Percentiles rank a stretch among this genome's conserved stretches.
Conservation (phyloP, 2,113 vertebrate species). For the Phrynosoma platyrhinos region DNA sequence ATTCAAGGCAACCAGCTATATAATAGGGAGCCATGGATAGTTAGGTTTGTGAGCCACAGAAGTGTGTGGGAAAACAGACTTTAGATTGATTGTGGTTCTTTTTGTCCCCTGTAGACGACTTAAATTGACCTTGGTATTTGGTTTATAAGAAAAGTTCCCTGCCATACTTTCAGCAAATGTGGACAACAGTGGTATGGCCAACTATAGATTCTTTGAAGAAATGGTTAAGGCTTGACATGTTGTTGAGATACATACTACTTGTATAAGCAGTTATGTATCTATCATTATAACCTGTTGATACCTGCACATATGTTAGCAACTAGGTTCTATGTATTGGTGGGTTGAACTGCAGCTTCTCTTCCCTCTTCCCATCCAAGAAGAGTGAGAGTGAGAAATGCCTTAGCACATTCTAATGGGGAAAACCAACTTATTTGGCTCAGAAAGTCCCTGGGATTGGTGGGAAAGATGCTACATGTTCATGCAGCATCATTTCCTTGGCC, state of each 20-base stretch:
- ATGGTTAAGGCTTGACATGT: background rate
- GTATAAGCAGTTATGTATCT: background rate
- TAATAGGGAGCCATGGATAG: conserved; percentile 9
- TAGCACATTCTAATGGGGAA: background rate
- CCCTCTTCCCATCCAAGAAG: background rate
- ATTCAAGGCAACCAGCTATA: conserved; percentile 31
- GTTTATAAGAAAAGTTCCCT: background rate
- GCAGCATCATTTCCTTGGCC: background rate
- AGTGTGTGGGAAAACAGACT: background rate
- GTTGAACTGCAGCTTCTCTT: background rate
- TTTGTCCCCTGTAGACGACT: background rate
- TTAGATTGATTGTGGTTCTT: background rate
- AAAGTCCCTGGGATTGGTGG: background rate
- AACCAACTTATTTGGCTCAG: background rate
- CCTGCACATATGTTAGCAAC: background rate
- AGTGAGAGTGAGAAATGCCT: too few species aligned
- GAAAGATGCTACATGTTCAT: background rate
- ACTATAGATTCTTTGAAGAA: background rate
- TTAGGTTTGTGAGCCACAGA: background rate
- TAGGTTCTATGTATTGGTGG: background rate
- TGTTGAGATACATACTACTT: background rate
- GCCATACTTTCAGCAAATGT: background rate
- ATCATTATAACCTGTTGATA: background rate
- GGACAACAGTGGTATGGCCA: background rate
- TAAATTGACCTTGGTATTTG: background rate